Evolutionary conservation across 2,888 invertebrate species (phyloP).

Genomic region (Aspidiotus destructor): DNA sequence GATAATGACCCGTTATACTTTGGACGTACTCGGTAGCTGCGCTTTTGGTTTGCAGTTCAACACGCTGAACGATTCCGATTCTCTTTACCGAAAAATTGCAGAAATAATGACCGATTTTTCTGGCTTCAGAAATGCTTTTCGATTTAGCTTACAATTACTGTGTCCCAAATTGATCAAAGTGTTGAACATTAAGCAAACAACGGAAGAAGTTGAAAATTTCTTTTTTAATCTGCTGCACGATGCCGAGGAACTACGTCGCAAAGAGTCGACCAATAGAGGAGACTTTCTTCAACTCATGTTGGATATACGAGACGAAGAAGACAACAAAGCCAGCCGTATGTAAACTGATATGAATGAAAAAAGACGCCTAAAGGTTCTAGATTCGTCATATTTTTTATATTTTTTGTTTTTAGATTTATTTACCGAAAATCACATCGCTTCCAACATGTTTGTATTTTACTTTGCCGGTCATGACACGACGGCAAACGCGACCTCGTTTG

Average conservation of each 20-base stretch:
- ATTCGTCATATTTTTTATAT: too few species aligned
- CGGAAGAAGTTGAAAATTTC: too few species aligned
- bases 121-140: background rate
- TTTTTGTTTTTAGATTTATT: slow-evolving; percentile 40
- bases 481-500: slow-evolving; percentile 49
- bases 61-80: too few species aligned
- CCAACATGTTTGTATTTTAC: slow-evolving; percentile 45
- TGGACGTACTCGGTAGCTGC: background rate
- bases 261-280: background rate
- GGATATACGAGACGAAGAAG: background rate
- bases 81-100: too few species aligned
- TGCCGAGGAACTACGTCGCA: background rate
- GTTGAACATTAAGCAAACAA: too few species aligned
- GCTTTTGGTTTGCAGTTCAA: background rate
- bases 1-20: background rate
- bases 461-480: slow-evolving; percentile 55
- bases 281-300: background rate
- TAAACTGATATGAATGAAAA: background rate
- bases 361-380: too few species aligned
- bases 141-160: background rate
- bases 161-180: background rate
- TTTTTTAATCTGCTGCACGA: too few species aligned
- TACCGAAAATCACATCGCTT: slow-evolving; percentile 45
- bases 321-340: background rate
- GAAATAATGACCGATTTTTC: too few species aligned